Evolutionary conservation across 2,113 vertebrate genomes (phyloP).

Genomic region (Dasyornis broadbenti): DNA sequence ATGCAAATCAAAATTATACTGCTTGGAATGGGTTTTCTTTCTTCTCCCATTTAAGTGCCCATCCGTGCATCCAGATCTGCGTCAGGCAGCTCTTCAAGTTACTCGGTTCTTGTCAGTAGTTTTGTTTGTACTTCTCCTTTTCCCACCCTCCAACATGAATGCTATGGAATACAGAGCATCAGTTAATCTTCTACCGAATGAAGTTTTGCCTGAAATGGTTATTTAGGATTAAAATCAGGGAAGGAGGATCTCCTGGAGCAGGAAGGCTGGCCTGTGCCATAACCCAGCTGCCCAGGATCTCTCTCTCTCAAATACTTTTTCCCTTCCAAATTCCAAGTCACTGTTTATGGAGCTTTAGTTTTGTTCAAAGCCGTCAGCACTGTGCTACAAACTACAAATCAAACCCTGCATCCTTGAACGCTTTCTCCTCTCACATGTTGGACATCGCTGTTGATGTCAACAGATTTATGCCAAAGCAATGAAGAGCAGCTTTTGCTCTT

Average conservation of each 20-base stretch:
- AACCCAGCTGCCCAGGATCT: background rate
- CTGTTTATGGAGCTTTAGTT: background rate
- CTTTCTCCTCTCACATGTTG: background rate
- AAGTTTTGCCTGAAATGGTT: background rate
- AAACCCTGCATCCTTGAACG: conserved; percentile 15
- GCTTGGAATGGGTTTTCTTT: background rate
- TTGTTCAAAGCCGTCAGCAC: background rate
- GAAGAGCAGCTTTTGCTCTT: background rate
- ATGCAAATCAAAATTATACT: background rate
- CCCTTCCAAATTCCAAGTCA: rapidly evolving
- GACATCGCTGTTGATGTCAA: background rate
- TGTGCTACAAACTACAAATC: background rate
- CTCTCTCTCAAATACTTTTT: background rate
- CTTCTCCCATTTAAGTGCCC: background rate
- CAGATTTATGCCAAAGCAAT: conserved; percentile 7
- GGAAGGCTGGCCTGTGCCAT: background rate
- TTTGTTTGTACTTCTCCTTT: background rate
- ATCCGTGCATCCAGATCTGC: background rate
- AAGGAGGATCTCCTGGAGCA: background rate
- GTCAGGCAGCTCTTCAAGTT: background rate
- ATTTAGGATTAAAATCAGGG: background rate
- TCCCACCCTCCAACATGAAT: background rate
- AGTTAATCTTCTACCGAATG: background rate
- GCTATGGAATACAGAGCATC: background rate
- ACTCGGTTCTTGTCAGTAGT: background rate